Evolutionary conservation across 2,797 vertebrate species (phyloP).

Genomic region (Gouania willdenowi): DNA sequence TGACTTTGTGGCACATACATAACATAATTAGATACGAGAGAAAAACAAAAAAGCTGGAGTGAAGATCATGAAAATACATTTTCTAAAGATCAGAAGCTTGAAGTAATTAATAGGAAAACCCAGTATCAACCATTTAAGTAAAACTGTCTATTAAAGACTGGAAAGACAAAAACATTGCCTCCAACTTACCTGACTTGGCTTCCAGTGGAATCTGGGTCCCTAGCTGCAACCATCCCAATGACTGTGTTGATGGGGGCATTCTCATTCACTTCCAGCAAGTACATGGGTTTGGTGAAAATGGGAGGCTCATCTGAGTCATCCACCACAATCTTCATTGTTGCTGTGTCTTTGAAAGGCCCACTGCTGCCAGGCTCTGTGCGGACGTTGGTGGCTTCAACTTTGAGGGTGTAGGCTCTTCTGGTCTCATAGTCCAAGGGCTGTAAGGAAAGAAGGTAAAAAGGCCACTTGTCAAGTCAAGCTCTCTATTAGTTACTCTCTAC

Average conservation of each 20-base stretch:
- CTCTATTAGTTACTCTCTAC: no score
- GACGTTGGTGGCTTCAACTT: conserved; percentile 90
- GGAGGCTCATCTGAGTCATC: conserved; percentile 95
- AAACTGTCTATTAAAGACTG: conserved; percentile 46
- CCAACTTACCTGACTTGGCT: conserved; percentile 87
- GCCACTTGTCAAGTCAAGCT: no score
- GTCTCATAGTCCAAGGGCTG: conserved; percentile 94
- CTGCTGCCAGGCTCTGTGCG: conserved; percentile 81
- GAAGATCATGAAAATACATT: conserved; percentile 27
- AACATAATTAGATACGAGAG: conserved; percentile 62
- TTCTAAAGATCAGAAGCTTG: conserved; percentile 53
- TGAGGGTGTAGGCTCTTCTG: conserved; percentile 89
- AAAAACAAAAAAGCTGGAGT: conserved; percentile 25
- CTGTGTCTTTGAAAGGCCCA: conserved; percentile 91
- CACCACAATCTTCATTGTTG: conserved; percentile 87
- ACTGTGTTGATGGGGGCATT: conserved; percentile 88
- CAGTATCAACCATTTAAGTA: conserved; percentile 40
- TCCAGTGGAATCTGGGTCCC: conserved; percentile 83
- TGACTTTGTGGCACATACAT: conserved; percentile 74
- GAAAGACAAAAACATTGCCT: conserved; percentile 26
- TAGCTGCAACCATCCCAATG: conserved; percentile 87
- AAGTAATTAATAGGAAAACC: conserved; percentile 50
- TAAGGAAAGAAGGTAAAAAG: conserved; percentile 45
- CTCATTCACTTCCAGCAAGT: conserved; percentile 90
- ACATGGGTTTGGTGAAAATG: conserved; percentile 85